Evolutionary conservation across 2,888 invertebrate genomes (phyloP).

Genomic region (Pycnomerus fuliginosus): DNA sequence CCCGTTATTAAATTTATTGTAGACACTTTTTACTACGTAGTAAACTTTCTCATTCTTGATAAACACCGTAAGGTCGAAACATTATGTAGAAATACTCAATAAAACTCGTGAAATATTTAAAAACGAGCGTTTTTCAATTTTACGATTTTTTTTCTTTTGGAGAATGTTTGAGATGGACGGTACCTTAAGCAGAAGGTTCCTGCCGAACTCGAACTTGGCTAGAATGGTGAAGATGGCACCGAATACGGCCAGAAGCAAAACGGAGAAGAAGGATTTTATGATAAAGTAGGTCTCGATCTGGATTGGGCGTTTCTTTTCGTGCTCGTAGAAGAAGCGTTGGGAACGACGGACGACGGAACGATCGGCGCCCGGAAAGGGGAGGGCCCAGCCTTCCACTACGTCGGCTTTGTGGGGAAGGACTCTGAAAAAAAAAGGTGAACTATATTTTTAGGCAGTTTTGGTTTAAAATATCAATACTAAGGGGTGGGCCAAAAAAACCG

Average conservation of each 20-base stretch:
- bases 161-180: too few species aligned
- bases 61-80: too few species aligned
- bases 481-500: too few species aligned
- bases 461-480: too few species aligned
- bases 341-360: conserved; percentile 78
- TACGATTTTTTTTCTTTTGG: too few species aligned
- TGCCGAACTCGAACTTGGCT: conserved; percentile 56
- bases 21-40: too few species aligned
- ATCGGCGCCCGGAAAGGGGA: conserved; percentile 80
- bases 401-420: conserved; percentile 31
- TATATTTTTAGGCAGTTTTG: not conserved
- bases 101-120: too few species aligned
- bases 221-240: conserved; percentile 61
- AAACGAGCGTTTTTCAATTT: too few species aligned
- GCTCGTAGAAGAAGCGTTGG: conserved; percentile 72
- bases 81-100: too few species aligned
- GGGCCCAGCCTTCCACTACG: conserved; percentile 36
- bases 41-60: too few species aligned
- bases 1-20: too few species aligned
- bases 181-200: conserved; percentile 65
- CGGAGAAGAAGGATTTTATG: conserved; percentile 54
- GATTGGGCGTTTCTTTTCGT: conserved; percentile 69
- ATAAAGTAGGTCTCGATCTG: conserved; percentile 72
- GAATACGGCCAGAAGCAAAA: conserved; percentile 57
- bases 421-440: conserved; percentile 18